Evolutionary conservation across 2,888 invertebrate genomes (phyloP), one percentile per base, ranked within the genome.

Genomic region (Platycheirus rosarum): DNA sequence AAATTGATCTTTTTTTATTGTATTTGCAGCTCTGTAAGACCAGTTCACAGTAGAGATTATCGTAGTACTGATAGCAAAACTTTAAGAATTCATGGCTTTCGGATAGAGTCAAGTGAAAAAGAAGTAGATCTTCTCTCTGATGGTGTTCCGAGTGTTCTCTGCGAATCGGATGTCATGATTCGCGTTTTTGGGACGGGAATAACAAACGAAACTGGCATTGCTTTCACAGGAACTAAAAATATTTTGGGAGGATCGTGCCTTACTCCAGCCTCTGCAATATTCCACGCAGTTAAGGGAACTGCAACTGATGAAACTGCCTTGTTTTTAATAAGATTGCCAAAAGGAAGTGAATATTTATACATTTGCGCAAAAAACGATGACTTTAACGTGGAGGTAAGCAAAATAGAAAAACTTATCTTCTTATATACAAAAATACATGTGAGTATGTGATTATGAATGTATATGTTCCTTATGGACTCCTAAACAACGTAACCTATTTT

Each of bases 101-200:
- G 88, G 37, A 75, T 89, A 71, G 88, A 89, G 74, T 73, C 85
- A 5, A 85, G 85, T 63, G 68, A 37, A 2, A 85, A 87, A 71
- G 87, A 87, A 48, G 79, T 87, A 1, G 82, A 85, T 42, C 57
- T 85, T 37, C 85, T 78, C 0, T 85, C 87, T 37, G 84, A 88
- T 65, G 95, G 95, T 0, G 91, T 95, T 35, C 95, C 96, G 0
- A 93, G 92, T 82, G 92, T 97, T 16, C 87, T 95, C 73, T 93
- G 93, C 13, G 92, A 93, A 57, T 89, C 91, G 0, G 89, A 91
- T 2, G 93, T 94, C 16, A 91, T 92, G 9, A 87, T 97, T 44
- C 93, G 96, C 55, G 87, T 97, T 32, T 97, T 96, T 88, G 97
- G 97, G 0, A 90, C 90, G 7, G 94, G 95, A 1, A 91, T 97